Base-by-base conservation (phyloP, 2,888 invertebrate genomes). In the Arctia plantaginis region DNA sequence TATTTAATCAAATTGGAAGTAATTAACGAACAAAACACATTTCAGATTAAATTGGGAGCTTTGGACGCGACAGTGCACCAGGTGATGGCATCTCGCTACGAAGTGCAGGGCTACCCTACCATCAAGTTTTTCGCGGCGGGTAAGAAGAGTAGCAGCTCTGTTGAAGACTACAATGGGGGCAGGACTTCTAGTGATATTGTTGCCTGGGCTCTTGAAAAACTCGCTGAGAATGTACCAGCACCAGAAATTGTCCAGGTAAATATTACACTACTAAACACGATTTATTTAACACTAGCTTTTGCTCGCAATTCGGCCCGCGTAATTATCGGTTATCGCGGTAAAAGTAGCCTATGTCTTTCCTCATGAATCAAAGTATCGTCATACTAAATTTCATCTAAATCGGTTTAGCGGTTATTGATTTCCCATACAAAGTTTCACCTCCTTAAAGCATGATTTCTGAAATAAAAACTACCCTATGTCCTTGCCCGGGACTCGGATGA, bases 41-140 rank as follows among this genome's bases (percentile, higher is more conserved):
- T 79, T 0, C 82, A 96, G 96, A 96, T 98, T 27, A 99, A 99
- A 96, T 91, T 99, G 30, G 99, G 99, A 76, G 99, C 99, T 6
- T 92, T 99, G 0, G 99, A 99, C 95, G 99, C 99, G 0, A 99
- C 99, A 0, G 98, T 98, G 0, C 98, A 99, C 94, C 97, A 97
- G 77, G 91, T 95, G 23, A 98, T 98, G 93, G 98, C 99, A 0
- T 96, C 97, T 81, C 97, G 98, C 89, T 99, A 98, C 93, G 97
- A 97, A 83, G 98, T 99, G 51, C 97, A 98, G 83, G 99, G 99
- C 0, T 99, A 99, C 95, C 99, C 99, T 3, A 99, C 99, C 51
- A 99, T 99, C 88, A 99, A 99, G 94, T 97, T 97, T 93, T 99
- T 99, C 96, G 94, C 97, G 0, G 96, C 98, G 0, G 98, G 98